Base-by-base conservation (phyloP, 2,888 invertebrate genomes). In the Lasioglossum leucozonium region DNA sequence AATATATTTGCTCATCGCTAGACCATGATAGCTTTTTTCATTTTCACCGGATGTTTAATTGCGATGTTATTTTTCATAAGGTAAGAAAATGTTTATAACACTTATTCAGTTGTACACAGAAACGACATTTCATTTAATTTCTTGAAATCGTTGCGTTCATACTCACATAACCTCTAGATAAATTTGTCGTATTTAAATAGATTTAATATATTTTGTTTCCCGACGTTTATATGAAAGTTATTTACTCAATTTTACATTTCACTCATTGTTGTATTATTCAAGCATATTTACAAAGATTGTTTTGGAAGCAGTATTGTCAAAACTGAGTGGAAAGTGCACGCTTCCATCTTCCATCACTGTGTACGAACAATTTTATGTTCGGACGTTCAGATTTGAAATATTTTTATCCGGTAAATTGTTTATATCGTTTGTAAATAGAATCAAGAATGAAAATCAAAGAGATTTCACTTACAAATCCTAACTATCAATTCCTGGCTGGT, bases 61-160 rank as follows among this genome's bases (percentile, higher is more conserved):
- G 42, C 34, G 47, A 42, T 82, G n/a, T 3, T 81, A 73, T 55
- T 85, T 51, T 51, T 81, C n/a, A 72, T 74, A 16, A 80, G 79
- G 84, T 85, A 74, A 40, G 67, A 65, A 42, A 55, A 30, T 18
- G 2, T 6, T 65, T 2, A 18, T 18, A 65, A 6, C 18, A 62
- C 62, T 6, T 58, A 42, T 55, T 79, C 30, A 26, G 65, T 16
- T 18, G 8, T 30, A 11, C 18, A 51, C n/a, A 30, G 2, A n/a
- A 26, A 18, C 40, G 58, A 74, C 34, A 0, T 22, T 84, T 30
- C 55, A 5, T 44, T n/a, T 11, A 62, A 16, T 30, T 22, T n/a
- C 4, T n/a, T n/a, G n/a, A n/a, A n/a, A n/a, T n/a, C n/a, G n/a
- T n/a, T n/a, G 73, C 58, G 42, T 74, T 65, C 10, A 1, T n/a